Conservation (phyloP, 2,797 vertebrate species). For the Argyrosomus regius region DNA sequence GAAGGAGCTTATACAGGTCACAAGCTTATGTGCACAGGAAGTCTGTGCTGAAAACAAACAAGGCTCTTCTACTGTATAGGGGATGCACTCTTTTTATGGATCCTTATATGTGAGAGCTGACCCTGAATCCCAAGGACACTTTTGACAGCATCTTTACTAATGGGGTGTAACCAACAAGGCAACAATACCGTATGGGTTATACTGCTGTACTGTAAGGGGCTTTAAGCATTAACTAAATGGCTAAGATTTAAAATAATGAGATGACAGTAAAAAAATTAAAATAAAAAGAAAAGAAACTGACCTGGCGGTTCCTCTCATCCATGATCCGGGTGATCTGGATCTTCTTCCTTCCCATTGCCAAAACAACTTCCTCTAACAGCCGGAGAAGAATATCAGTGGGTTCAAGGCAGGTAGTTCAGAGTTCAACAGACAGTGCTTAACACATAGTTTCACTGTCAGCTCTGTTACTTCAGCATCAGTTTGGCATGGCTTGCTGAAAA, state of each 20-base stretch:
- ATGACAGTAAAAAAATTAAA: neutral
- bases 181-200: neutral
- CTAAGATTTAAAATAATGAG: neutral
- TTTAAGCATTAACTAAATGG: slow-evolving; percentile 2
- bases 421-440: slow-evolving; percentile 77
- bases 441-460: slow-evolving; percentile 77
- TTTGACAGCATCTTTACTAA: neutral
- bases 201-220: neutral
- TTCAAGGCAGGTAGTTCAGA: slow-evolving; percentile 60
- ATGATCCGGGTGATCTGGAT: slow-evolving; percentile 98
- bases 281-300: slow-evolving; percentile 65
- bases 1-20: neutral
- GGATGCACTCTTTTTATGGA: neutral
- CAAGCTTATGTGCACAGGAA: neutral
- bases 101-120: neutral
- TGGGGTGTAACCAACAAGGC: too few relatives aligned
- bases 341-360: slow-evolving; percentile 97
- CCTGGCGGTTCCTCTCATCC: slow-evolving; percentile 98
- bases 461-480: slow-evolving; percentile 56
- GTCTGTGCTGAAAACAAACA: neutral
- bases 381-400: slow-evolving; percentile 79
- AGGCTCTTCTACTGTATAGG: neutral
- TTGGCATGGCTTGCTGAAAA: slow-evolving; percentile 65
- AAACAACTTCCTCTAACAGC: slow-evolving; percentile 78
- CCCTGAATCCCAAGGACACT: neutral